Evolutionary conservation across 64 coral and sea anemone species (phyloP), one percentile per base, ranked within the genome.

Genomic region (Montipora sp.): DNA sequence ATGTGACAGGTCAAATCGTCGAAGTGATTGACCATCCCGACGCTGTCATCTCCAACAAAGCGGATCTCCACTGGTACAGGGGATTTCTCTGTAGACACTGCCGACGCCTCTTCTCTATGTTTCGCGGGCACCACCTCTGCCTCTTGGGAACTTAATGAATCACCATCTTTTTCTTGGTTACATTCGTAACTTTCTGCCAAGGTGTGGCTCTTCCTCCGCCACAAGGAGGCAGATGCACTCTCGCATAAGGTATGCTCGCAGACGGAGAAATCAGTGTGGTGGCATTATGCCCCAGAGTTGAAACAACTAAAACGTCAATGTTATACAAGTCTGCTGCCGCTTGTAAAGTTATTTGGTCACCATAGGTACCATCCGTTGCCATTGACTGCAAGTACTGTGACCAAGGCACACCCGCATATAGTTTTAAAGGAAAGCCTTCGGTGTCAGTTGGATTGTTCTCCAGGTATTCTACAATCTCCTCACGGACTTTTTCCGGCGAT

Each of bases 261-360:
- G 45, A 55, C 83, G 78, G 79, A 57, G 58, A 51, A 55, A 75
- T 83, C 14, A 73, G 6, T 14, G 46, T 50, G 12, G 58, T 91
- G 75, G 9, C 79, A 6, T 75, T 48, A 70, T 8, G 78, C 15
- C 89, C 89, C 43, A 91, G 78, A 13, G 89, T 27, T 3, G 89
- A 91, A 15, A 82, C 14, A 46, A 91, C 60, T 44, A 74, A 13
- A 36, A 91, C 83, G 9, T 91, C 4, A 58, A 91, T 19, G 21
- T 75, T 75, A 46, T 81, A 88, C 20, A 93, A 19, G 1, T 93
- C 50, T 5, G 84, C 65, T 60, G 84, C 47, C 18, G 92, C 84
- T 50, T 79, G n/a, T 20, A 88, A 44, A 19, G 84, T 93, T 19
- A 93, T 58, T 8, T 93, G 92, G 67, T 88, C 92, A 10, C 92